These are phyloP conservation scores for Trachelus iudaicus DNA, from an alignment of 2,888 invertebrate species.

Conservation along the genomic window DNA sequence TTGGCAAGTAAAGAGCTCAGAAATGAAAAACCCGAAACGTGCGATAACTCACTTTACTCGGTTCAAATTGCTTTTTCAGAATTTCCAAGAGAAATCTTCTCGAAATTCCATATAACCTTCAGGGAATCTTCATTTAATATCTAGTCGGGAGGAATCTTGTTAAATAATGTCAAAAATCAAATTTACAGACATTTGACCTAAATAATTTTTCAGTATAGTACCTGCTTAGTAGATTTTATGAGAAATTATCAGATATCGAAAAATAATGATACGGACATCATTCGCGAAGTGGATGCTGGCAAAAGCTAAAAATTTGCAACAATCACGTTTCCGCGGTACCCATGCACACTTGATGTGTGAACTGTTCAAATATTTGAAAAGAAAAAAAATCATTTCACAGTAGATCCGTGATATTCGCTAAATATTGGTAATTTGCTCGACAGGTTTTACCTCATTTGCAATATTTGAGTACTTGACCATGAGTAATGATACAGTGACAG, in stretches of 20 bases:
- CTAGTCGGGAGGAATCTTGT: too few relatives aligned
- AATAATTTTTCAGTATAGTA: neutral
- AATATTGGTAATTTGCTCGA: neutral
- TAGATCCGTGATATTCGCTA: neutral
- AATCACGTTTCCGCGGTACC: too few relatives aligned
- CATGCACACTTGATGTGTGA: too few relatives aligned
- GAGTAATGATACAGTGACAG: neutral
- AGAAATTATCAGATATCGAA: neutral
- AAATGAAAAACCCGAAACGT: too few relatives aligned
- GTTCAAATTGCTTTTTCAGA: too few relatives aligned
- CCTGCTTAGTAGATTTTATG: neutral
- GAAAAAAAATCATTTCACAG: neutral
- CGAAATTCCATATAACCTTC: too few relatives aligned
- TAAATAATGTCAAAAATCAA: too few relatives aligned
- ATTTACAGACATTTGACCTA: neutral
- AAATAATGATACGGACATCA: neutral
- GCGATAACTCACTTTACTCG: too few relatives aligned
- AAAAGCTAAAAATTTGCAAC: neutral
- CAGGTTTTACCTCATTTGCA: neutral
- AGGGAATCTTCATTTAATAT: too few relatives aligned
- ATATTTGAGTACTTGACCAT: neutral
- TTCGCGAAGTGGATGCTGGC: neutral
- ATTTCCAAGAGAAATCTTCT: too few relatives aligned
- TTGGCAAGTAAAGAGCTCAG: too few relatives aligned
- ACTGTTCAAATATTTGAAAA: neutral